Conservation (phyloP, 2,888 invertebrate genomes). For the Phlogophora meticulosa region DNA sequence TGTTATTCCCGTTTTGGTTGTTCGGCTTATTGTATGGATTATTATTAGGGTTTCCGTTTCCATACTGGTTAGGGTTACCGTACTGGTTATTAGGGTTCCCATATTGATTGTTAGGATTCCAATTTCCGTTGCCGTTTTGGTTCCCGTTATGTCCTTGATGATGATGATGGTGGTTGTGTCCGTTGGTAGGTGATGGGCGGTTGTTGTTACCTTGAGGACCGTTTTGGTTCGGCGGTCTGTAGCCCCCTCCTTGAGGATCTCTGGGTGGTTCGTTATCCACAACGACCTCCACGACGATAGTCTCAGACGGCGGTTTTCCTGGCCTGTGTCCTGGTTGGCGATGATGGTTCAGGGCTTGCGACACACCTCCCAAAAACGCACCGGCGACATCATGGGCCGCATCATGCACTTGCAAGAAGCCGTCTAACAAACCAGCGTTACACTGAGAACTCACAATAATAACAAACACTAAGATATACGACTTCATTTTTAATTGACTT, state of each 20-base stretch:
- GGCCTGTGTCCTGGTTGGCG: slow-evolving; percentile 49
- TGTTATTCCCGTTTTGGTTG: slow-evolving; percentile 35
- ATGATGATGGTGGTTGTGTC: slow-evolving; percentile 38
- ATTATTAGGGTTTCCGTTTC: slow-evolving; percentile 32
- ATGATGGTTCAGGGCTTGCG: slow-evolving; percentile 67
- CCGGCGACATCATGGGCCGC: slow-evolving; percentile 75
- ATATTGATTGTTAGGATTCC: slow-evolving; percentile 48
- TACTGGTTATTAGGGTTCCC: slow-evolving; percentile 49
- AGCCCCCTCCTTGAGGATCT: slow-evolving; percentile 46
- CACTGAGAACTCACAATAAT: slow-evolving; percentile 66
- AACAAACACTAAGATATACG: slow-evolving; percentile 59
- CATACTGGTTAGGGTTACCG: slow-evolving; percentile 52
- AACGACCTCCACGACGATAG: slow-evolving; percentile 68
- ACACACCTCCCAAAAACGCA: slow-evolving; percentile 73
- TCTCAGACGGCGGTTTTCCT: slow-evolving; percentile 66
- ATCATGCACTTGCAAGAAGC: slow-evolving; percentile 66
- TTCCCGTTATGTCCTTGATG: slow-evolving; percentile 37
- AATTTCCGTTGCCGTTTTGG: slow-evolving; percentile 36
- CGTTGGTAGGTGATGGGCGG: slow-evolving; percentile 32
- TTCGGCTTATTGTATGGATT: slow-evolving; percentile 46
- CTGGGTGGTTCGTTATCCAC: slow-evolving; percentile 64
- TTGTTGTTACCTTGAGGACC: slow-evolving; percentile 56
- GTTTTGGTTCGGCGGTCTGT: slow-evolving; percentile 62
- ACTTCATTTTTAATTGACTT: slow-evolving; percentile 55
- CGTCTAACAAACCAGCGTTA: slow-evolving; percentile 57